Conservation (phyloP, 2,797 vertebrate genomes). For the Spea hammondii region DNA sequence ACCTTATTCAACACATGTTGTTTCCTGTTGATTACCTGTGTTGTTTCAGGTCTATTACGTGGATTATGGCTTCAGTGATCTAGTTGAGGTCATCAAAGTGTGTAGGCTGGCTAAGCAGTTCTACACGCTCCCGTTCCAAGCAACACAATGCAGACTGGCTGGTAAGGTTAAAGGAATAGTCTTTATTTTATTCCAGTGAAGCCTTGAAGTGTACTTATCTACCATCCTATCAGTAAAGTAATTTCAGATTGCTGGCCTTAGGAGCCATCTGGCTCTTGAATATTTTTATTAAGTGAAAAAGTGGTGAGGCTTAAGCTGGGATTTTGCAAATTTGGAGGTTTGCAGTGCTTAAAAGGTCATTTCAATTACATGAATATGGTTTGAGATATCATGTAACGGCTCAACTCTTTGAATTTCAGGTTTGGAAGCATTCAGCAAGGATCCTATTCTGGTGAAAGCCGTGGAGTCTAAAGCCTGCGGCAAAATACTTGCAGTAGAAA, state of each 20-base stretch:
- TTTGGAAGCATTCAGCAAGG: constrained; percentile 78
- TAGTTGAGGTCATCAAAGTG: constrained; percentile 70
- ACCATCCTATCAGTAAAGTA: too few species aligned
- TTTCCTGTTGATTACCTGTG: background rate
- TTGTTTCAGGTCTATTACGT: constrained; percentile 80
- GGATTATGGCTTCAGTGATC: constrained; percentile 86
- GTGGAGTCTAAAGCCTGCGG: constrained; percentile 77
- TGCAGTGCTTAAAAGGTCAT: background rate
- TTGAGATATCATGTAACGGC: background rate
- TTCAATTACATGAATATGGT: background rate
- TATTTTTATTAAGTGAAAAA: too few species aligned
- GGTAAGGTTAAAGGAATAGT: constrained; percentile 66
- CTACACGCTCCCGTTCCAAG: constrained; percentile 82
- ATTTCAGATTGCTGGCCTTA: too few species aligned
- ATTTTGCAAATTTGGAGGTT: too few species aligned
- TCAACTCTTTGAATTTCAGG: constrained; percentile 66
- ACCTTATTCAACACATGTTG: too few species aligned
- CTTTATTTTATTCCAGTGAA: too few species aligned
- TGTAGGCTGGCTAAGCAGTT: constrained; percentile 76
- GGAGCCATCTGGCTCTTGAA: too few species aligned
- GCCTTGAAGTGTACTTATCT: too few species aligned
- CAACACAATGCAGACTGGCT: constrained; percentile 85
- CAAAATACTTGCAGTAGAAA: constrained; percentile 87
- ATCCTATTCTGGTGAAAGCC: constrained; percentile 72
- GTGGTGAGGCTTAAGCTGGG: too few species aligned